Base-by-base conservation (phyloP, 2,797 vertebrate genomes). In the Esox lucius region DNA sequence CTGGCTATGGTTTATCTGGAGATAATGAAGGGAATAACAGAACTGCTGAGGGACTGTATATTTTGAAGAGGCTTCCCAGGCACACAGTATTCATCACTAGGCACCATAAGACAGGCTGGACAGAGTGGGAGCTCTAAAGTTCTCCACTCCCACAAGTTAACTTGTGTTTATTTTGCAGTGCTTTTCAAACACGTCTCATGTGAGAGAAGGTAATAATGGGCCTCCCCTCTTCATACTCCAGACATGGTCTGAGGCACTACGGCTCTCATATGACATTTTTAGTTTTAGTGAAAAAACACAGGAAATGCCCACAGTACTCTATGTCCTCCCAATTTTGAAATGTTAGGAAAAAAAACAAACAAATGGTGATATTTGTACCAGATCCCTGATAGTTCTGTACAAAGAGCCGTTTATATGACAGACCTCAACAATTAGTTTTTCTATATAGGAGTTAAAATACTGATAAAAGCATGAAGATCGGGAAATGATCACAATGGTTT, bases 131-230 rank as follows among this genome's bases (percentile, higher is more conserved):
- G 56, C 15, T 59, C 56, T 24, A 19, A 59, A 22, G 22, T 59
- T n/a, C 71, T 39, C 1, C 51, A 26, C 11, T 28, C 22, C 68
- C 69, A 48, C 51, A 66, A 53, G 59, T 65, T 73, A 42, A 53
- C 59, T 66, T 31, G 31, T 28, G 51, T 71, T 62, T 51, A 74
- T 75, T 42, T 59, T 72, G 26, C 48, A 70, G 73, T 28, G 48
- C 62, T 59, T 77, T 69, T 76, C 56, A 73, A 76, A 72, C 31
- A 12, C 62, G 26, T 70, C 31, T 77, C 24, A 51, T 17, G 31
- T 51, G 48, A 70, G 68, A 70, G 69, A 46, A 2, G 26, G 64
- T 26, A 31, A 31, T 15, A 15, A 65, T 31, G 64, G 64, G 64
- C 64, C 64, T 66, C 16, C 16, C 16, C 26, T 26, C 28, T 26